phyloP scores from a whole-genome alignment of 2,888 invertebrate species.

The Idaea aversata region DNA sequence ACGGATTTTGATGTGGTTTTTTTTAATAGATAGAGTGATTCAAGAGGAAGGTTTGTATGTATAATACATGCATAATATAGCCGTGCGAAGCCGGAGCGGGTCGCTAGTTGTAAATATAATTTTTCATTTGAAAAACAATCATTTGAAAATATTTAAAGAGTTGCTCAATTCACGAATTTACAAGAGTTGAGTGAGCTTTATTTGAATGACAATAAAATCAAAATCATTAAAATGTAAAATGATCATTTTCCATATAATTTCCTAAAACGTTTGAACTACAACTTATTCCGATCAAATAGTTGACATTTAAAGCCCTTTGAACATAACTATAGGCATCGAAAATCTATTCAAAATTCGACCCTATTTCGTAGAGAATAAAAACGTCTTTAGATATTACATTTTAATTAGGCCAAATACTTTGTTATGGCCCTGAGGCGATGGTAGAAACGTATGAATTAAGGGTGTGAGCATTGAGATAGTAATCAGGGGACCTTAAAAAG shows the following conservation, averaged over 20 bases:
- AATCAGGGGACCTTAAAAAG: constrained; percentile 49
- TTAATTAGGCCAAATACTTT: constrained; percentile 71
- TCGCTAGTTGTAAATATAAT: too few species aligned
- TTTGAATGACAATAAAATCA: too few species aligned
- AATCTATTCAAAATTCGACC: constrained; percentile 15
- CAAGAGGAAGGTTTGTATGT: too few species aligned
- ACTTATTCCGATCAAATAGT: not conserved
- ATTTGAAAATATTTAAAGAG: too few species aligned
- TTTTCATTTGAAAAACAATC: too few species aligned
- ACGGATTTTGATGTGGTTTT: too few species aligned
- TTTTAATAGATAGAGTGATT: too few species aligned
- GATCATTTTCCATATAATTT: not conserved
- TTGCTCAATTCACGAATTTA: too few species aligned
- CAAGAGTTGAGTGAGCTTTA: too few species aligned
- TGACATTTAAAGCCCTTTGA: not conserved
- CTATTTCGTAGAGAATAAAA: not conserved
- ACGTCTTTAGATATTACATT: constrained; percentile 38
- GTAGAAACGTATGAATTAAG: constrained; percentile 62
- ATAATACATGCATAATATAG: too few species aligned
- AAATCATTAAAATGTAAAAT: too few species aligned
- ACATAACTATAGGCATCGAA: constrained; percentile 12
- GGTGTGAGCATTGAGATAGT: constrained; percentile 54
- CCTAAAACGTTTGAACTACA: not conserved
- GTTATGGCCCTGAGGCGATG: constrained; percentile 58
- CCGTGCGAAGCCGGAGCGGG: too few species aligned